These are phyloP conservation scores for Drosophila yooni DNA, from an alignment of 2,888 invertebrate species.

Conservation along the genomic window DNA sequence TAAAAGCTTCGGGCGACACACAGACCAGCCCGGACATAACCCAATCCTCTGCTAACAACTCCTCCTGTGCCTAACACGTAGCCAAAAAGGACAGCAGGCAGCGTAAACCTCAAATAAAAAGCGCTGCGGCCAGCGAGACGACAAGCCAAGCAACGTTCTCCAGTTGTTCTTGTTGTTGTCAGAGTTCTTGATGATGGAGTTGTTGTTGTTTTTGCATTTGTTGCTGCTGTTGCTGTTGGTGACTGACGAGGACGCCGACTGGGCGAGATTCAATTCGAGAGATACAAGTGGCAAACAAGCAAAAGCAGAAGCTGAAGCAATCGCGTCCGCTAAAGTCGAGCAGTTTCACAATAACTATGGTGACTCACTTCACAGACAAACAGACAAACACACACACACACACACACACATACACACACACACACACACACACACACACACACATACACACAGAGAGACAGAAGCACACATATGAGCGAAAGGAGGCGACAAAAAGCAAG, in stretches of 20 bases:
- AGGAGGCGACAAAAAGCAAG: slow-evolving; percentile 29
- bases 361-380: slow-evolving; percentile 66
- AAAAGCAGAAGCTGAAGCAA: slow-evolving; percentile 37
- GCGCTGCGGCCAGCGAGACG: slow-evolving; percentile 66
- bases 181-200: slow-evolving; percentile 12
- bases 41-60: slow-evolving; percentile 41
- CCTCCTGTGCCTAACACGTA: slow-evolving; percentile 74
- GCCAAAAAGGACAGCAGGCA: slow-evolving; percentile 36
- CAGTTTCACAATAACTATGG: slow-evolving; percentile 60
- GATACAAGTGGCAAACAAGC: slow-evolving; percentile 75
- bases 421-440: slow-evolving; percentile 12
- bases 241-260: slow-evolving; percentile 67
- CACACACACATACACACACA: slow-evolving; percentile 18
- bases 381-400: slow-evolving; percentile 14
- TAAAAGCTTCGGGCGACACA: slow-evolving; percentile 81
- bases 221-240: slow-evolving; percentile 22
- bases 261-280: slow-evolving; percentile 79
- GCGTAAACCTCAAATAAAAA: slow-evolving; percentile 72
- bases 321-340: slow-evolving; percentile 58
- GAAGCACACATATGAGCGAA: slow-evolving; percentile 13
- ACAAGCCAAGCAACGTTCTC: slow-evolving; percentile 42
- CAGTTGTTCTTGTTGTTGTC: slow-evolving; percentile 3
- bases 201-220: slow-evolving; percentile 18
- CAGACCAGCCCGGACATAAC: slow-evolving; percentile 42
- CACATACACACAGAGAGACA: slow-evolving; percentile 3